These are phyloP conservation scores for Pitangus sulphuratus DNA, from an alignment of 2,797 vertebrate genomes.

Conservation along the genomic window DNA sequence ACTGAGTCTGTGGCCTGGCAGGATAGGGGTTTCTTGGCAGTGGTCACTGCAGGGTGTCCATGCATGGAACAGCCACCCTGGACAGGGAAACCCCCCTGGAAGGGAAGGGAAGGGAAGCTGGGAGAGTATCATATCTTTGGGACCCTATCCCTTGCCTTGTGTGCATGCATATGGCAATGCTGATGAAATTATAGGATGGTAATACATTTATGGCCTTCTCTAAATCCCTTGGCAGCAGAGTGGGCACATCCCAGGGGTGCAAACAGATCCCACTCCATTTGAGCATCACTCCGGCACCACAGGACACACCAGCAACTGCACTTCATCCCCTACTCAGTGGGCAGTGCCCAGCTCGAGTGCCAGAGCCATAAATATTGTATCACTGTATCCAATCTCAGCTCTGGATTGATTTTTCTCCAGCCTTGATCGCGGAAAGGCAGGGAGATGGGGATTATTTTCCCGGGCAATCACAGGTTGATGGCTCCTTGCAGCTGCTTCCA, in stretches of 20 bases:
- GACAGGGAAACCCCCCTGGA: not conserved
- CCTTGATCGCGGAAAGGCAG: not conserved
- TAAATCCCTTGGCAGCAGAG: not conserved
- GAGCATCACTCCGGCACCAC: not conserved
- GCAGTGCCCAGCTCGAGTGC: not conserved
- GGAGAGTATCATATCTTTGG: accelerated
- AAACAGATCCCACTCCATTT: accelerated
- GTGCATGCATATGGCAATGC: accelerated
- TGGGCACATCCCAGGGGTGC: accelerated
- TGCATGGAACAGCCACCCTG: accelerated
- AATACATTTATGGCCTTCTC: not conserved
- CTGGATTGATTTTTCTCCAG: conserved; percentile 62
- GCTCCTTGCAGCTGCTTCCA: conserved; percentile 69
- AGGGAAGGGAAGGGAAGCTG: not conserved
- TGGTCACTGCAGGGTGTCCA: accelerated
- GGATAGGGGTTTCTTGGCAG: not conserved
- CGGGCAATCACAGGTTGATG: conserved; percentile 54
- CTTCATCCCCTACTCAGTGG: not conserved
- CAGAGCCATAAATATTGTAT: conserved; percentile 61
- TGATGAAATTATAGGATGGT: not conserved
- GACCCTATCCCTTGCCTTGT: not conserved
- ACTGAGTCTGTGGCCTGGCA: accelerated
- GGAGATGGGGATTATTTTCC: conserved; percentile 69
- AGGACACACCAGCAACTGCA: not conserved
- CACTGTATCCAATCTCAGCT: conserved; percentile 52